Conservation (phyloP, 2,113 vertebrate genomes). For the Setophaga petechia region DNA sequence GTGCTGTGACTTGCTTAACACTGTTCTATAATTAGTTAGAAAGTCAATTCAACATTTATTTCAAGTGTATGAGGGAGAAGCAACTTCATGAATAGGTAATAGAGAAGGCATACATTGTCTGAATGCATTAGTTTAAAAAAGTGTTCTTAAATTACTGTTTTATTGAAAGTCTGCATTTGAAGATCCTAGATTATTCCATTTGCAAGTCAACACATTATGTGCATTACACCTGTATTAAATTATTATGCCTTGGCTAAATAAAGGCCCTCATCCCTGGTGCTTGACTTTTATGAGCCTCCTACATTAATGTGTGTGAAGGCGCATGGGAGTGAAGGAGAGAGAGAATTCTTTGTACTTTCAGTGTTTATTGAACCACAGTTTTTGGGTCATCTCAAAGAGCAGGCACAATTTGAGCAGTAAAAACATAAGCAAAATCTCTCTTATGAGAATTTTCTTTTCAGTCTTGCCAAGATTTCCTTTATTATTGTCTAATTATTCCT, state of each 20-base stretch:
- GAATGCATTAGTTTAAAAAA: neutral
- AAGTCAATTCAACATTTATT: conserved; percentile 30
- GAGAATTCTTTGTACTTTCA: neutral
- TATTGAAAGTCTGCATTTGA: neutral
- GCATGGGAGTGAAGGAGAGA: neutral
- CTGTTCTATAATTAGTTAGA: conserved; percentile 17
- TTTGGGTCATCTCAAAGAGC: neutral
- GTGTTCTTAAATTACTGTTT: neutral
- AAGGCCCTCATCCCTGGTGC: neutral
- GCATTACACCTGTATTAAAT: neutral
- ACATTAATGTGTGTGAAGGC: neutral
- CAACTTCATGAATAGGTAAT: conserved; percentile 12
- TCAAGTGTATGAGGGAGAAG: neutral
- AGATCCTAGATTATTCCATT: neutral
- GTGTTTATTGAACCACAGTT: neutral
- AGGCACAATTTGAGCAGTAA: neutral
- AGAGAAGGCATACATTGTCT: neutral
- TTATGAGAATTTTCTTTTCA: neutral
- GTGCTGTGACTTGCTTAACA: neutral
- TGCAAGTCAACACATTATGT: conserved; percentile 1
- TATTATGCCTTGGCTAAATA: neutral
- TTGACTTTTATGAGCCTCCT: neutral
- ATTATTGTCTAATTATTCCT: neutral
- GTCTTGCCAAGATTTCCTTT: neutral
- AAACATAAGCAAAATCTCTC: neutral